Evolutionary conservation across 2,888 invertebrate genomes (phyloP), one percentile per base, ranked within the genome.

Genomic region (Caenorhabditis sp.): DNA sequence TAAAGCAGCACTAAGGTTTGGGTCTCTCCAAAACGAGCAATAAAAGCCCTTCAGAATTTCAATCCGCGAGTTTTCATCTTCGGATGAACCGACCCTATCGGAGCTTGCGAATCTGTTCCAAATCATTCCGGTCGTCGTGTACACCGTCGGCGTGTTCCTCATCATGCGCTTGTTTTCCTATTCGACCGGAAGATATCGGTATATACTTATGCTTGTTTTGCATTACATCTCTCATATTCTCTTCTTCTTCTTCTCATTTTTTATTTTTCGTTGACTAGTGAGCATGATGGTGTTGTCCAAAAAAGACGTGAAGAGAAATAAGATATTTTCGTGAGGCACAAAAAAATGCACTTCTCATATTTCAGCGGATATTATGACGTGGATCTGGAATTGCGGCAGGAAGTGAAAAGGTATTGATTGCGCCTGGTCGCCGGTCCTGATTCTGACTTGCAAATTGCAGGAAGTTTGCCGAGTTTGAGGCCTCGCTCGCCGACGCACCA

Each of bases 321-420:
- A 32, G 50, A 46, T 22, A 35, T 59, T 59, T 48, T 32, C 7
- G 13, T 26, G 17, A 20, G 32, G 24, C 4, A 20, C 1, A 45
- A 50, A 41, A 15, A 46, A 45, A n/a, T n/a, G n/a, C n/a, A n/a
- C 17, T n/a, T 61, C 22, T 65, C 37, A 50, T 24, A 59, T 65
- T 73, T 43, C 59, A 73, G 74, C 2, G 75, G 75, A 24, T 75
- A 63, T 48, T 45, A 75, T 52, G 75, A 75, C 35, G 75, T 75
- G 27, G 75, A 75, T 50, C 56, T 52, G 2, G 75, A 70, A 13
- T 26, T 75, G 46, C 24, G 68, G 13, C 0, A 30, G 4, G 68
- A 68, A 22, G 43, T 75, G 11, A 27, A 41, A 27, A 68, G 30
- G 68, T 68, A 11, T 35, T 9, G 37, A 7, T 13, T 11, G 45